Evolutionary conservation across 2,888 invertebrate genomes (phyloP).

Genomic region (Pherbina coryleti): DNA sequence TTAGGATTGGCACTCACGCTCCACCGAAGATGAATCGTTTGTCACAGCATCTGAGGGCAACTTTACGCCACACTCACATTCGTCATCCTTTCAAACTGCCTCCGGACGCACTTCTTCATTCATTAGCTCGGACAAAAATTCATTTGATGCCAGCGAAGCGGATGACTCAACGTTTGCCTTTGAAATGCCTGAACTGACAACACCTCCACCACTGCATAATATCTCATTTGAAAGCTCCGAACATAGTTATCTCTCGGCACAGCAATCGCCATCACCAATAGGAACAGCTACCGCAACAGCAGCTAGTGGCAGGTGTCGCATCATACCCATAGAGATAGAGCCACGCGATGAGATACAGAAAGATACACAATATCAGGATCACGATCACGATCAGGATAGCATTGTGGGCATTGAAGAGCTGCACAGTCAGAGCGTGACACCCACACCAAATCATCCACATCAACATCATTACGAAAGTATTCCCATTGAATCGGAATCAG

Average conservation of each 20-base stretch:
- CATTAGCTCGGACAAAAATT: slow-evolving; percentile 72
- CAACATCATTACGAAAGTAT: slow-evolving; percentile 44
- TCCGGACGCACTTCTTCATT: slow-evolving; percentile 75
- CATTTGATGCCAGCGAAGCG: slow-evolving; percentile 65
- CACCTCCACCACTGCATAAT: slow-evolving; percentile 66
- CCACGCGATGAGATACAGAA: background rate
- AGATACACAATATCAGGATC: slow-evolving; percentile 2
- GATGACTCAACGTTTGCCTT: slow-evolving; percentile 62
- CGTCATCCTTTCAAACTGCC: slow-evolving; percentile 79
- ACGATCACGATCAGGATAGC: slow-evolving; percentile 56
- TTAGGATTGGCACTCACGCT: slow-evolving; percentile 70
- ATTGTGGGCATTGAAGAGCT: slow-evolving; percentile 58
- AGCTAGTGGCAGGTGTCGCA: background rate
- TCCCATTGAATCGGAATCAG: slow-evolving; percentile 58
- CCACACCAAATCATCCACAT: slow-evolving; percentile 8
- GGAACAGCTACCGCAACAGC: slow-evolving; percentile 7
- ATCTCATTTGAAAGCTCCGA: slow-evolving; percentile 52
- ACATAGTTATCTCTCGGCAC: slow-evolving; percentile 66
- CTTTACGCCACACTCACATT: slow-evolving; percentile 75
- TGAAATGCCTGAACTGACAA: slow-evolving; percentile 62
- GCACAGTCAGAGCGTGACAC: slow-evolving; percentile 62
- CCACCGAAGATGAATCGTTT: slow-evolving; percentile 76
- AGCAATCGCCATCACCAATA: slow-evolving; percentile 50
- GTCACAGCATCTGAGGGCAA: slow-evolving; percentile 78
- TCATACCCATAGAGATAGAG: slow-evolving; percentile 21